Conservation (phyloP, 2,888 invertebrate genomes). For the Allacma fusca region DNA sequence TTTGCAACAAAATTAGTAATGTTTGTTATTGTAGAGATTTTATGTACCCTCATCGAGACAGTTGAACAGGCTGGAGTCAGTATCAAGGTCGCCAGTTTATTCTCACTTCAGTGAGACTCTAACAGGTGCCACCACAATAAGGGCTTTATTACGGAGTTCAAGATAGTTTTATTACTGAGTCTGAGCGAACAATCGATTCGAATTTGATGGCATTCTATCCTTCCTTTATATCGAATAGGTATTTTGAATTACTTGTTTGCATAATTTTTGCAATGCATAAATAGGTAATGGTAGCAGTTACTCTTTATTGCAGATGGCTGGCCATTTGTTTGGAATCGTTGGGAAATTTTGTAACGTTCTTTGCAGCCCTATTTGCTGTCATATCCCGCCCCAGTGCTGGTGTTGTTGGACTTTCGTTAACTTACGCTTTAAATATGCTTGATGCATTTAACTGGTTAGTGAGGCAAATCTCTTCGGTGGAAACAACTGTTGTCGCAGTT, state of each 20-base stretch:
- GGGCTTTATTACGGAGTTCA: conserved; percentile 62
- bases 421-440: conserved; percentile 87
- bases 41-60: conserved; percentile 69
- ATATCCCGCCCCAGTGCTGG: conserved; percentile 64
- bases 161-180: conserved; percentile 65
- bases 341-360: conserved; percentile 69
- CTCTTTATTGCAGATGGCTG: conserved; percentile 71
- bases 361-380: conserved; percentile 70
- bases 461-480: conserved; percentile 93
- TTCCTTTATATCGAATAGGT: conserved; percentile 49
- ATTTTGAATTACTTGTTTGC: background rate
- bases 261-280: too few species aligned
- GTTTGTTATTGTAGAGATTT: conserved; percentile 64
- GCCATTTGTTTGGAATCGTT: conserved; percentile 86
- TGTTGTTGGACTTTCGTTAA: conserved; percentile 83
- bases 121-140: conserved; percentile 65
- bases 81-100: conserved; percentile 69
- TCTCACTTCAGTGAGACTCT: conserved; percentile 69
- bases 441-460: conserved; percentile 97
- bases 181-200: conserved; percentile 66
- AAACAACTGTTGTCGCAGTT: conserved; percentile 96
- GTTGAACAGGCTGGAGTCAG: too few species aligned
- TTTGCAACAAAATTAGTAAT: too few species aligned
- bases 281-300: too few species aligned
- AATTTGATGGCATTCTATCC: conserved; percentile 63